Evolutionary conservation across 2,888 invertebrate species (phyloP), one percentile per base, ranked within the genome.

Genomic region (Morpho deidamia): DNA sequence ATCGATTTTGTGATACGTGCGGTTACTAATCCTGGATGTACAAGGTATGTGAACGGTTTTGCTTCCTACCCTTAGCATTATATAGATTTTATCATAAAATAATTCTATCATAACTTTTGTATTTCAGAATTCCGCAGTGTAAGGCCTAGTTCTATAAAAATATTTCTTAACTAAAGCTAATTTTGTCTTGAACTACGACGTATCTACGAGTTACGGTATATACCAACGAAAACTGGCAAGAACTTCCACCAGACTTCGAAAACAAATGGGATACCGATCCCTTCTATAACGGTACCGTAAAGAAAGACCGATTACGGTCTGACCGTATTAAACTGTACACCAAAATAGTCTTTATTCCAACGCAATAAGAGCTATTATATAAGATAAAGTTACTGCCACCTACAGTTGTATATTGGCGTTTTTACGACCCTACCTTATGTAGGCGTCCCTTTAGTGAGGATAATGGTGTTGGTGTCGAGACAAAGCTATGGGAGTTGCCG

Each of bases 301-400:
- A 49, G 49, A 49, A 49, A 35, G 34, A 35, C 49, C 41, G 49
- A 49, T 49, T 49, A 49, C 42, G 49, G 49, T 42, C 10, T 49
- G 49, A 49, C 49, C 42, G 42, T 35, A 34, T 49, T 34, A 32
- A 7, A 12, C 3, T 37, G 14, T 41, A 49, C 34, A 4, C 49
- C 8, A 49, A 12, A 42, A 42, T 35, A 14, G 23, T n/a, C 14
- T 35, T 42, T 49, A 49, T 42, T 7, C 1, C 4, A 11, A n/a
- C 1, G 23, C 14, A 14, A 11, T 42, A 49, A 49, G 41, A 35
- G 1, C 35, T 35, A 49, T 10, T 7, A 42, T 35, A 7, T 10
- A 40, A 9, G 14, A 33, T 7, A 11, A 4, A 1, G 48, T 49
- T n/a, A 11, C n/a, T 11, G 42, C 49, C 41, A 35, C 49, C 42